phyloP scores from a whole-genome alignment of 2,113 vertebrate genomes.

The Campylomormyrus tamandua region DNA sequence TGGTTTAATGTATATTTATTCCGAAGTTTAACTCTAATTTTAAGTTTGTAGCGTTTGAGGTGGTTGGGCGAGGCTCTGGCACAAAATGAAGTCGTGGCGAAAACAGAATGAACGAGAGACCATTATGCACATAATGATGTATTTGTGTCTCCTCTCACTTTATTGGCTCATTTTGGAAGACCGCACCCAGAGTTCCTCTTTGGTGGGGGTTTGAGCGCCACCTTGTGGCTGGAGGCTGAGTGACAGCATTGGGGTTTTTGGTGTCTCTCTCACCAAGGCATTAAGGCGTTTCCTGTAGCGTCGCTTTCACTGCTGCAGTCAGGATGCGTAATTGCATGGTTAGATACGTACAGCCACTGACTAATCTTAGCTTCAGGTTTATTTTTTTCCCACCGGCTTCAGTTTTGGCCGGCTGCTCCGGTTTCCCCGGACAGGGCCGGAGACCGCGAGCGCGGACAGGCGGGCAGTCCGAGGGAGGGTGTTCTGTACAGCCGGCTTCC shows the following conservation, averaged over 20 bases:
- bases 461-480: neutral
- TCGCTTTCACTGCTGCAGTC: neutral
- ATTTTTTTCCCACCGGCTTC: neutral
- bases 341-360: neutral
- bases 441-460: neutral
- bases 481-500: neutral
- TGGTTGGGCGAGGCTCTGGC: neutral
- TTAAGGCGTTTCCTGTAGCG: neutral
- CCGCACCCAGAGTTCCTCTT: neutral
- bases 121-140: neutral
- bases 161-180: neutral
- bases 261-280: neutral
- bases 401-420: neutral
- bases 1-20: neutral
- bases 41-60: neutral
- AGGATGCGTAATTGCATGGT: neutral
- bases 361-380: slow-evolving; percentile 12
- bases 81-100: neutral
- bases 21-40: neutral
- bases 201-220: neutral
- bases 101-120: neutral
- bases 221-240: neutral
- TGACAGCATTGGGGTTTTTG: neutral
- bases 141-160: neutral
- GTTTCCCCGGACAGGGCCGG: neutral